phyloP scores from a whole-genome alignment of 2,113 vertebrate genomes.

The Pachyramphus minor region DNA sequence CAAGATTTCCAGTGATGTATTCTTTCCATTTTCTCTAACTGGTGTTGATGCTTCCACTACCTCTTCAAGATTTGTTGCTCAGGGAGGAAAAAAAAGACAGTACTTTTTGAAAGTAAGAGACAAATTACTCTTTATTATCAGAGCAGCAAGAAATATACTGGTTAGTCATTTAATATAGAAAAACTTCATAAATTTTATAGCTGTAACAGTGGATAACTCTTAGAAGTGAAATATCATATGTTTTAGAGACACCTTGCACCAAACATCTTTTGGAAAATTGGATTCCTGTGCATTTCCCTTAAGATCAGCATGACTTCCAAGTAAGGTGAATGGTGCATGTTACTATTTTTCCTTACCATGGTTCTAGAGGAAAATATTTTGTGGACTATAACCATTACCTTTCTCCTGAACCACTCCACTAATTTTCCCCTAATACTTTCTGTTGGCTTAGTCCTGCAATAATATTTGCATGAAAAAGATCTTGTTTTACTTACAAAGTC shows the following conservation, averaged over 20 bases:
- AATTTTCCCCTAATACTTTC: background rate
- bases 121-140: background rate
- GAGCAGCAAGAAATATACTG: background rate
- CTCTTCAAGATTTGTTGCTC: slow-evolving; percentile 14
- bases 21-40: slow-evolving; percentile 61
- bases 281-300: background rate
- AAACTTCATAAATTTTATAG: background rate
- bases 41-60: slow-evolving; percentile 48
- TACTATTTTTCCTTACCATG: background rate
- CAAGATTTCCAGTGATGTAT: slow-evolving; percentile 49
- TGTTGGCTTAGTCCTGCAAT: background rate
- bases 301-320: background rate
- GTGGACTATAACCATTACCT: background rate
- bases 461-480: background rate
- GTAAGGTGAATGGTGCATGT: background rate
- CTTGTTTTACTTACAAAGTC: background rate
- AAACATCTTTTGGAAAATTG: background rate
- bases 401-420: background rate
- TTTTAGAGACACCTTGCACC: background rate
- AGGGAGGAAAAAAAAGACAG: background rate
- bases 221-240: background rate
- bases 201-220: background rate
- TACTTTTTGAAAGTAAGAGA: background rate
- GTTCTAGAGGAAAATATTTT: background rate
- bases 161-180: background rate